Conservation (phyloP, 2,888 invertebrate genomes). For the Gymnoscelis rufifasciata region DNA sequence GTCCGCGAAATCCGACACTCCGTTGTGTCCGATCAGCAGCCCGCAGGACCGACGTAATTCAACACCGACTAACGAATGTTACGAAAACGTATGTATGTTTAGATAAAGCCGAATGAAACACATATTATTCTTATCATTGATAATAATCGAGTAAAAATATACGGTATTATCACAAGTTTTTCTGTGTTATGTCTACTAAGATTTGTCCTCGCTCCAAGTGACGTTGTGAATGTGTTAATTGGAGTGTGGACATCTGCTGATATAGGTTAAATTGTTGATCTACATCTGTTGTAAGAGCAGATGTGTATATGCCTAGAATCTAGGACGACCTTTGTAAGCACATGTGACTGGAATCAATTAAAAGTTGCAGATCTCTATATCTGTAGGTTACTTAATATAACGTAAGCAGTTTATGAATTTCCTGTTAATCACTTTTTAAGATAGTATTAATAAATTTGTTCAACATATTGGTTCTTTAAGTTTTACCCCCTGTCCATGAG, state of each 20-base stretch:
- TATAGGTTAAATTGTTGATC: slow-evolving; percentile 10
- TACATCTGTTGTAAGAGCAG: neutral
- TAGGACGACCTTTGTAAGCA: neutral
- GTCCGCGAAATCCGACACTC: slow-evolving; percentile 21
- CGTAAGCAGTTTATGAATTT: too few species aligned
- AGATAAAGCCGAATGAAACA: slow-evolving; percentile 28
- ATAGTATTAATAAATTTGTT: neutral
- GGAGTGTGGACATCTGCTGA: slow-evolving; percentile 30
- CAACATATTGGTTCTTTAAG: too few species aligned
- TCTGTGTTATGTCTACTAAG: slow-evolving; percentile 27
- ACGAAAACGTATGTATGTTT: slow-evolving; percentile 16
- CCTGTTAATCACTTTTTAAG: too few species aligned
- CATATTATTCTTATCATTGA: slow-evolving; percentile 27
- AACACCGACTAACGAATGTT: slow-evolving; percentile 13
- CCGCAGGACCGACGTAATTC: slow-evolving; percentile 14
- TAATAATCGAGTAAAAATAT: slow-evolving; percentile 27
- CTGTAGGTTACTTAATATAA: too few species aligned
- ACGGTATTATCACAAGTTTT: slow-evolving; percentile 28
- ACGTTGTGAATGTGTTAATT: slow-evolving; percentile 43
- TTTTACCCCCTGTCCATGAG: too few species aligned
- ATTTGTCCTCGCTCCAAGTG: slow-evolving; percentile 31
- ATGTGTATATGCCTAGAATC: neutral
- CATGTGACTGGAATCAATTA: slow-evolving; percentile 3
- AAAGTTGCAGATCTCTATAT: too few species aligned
- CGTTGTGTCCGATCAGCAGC: neutral